A percentile compares a stretch with the other conserved stretches of the same genome.
Conservation (phyloP, 1,140 invertebrate species). For the Trichonephila clavata region DNA sequence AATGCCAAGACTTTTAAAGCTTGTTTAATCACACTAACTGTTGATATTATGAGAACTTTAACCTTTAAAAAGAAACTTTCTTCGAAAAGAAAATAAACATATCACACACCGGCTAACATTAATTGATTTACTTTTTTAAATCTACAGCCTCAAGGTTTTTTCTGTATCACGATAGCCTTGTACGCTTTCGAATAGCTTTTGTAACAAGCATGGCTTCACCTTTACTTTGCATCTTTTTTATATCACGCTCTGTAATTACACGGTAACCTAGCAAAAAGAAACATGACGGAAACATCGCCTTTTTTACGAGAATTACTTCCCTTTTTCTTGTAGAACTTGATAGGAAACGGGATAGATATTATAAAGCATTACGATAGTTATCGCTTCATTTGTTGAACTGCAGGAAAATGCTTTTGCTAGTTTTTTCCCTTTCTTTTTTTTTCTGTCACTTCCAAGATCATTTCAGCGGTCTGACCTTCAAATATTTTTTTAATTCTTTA, state of each 20-base stretch:
- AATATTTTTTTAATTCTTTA: background rate
- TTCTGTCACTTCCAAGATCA: background rate
- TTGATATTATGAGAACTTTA: constrained; percentile 37
- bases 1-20: too few relatives aligned
- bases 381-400: background rate
- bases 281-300: background rate
- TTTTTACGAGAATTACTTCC: background rate
- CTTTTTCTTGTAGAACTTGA: background rate
- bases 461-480: background rate
- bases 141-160: background rate
- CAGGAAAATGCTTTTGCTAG: background rate
- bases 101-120: background rate
- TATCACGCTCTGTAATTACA: background rate
- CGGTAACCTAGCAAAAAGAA: background rate
- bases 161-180: background rate
- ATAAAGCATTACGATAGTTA: background rate
- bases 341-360: background rate
- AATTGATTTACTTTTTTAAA: background rate
- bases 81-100: background rate
- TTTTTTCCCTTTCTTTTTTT: background rate
- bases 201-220: background rate
- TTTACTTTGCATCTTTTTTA: background rate
- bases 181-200: too few relatives aligned
- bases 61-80: background rate
- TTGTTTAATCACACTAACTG: background rate